These are phyloP conservation scores for Orthonevra nobilis DNA, from an alignment of 2,888 invertebrate species.

Conservation along the genomic window DNA sequence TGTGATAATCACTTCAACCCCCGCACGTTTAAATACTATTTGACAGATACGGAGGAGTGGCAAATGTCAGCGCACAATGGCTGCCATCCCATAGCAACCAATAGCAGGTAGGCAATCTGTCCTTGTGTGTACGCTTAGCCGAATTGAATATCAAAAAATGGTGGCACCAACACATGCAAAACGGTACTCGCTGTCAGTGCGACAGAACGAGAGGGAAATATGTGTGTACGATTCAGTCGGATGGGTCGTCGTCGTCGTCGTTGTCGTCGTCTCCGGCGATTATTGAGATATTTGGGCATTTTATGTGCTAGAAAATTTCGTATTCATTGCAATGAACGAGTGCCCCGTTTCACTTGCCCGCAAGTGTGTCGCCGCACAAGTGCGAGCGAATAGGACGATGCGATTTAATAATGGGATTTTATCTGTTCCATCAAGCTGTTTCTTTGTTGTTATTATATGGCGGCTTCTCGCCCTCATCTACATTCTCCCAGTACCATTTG, in stretches of 20 bases:
- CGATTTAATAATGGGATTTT: constrained; percentile 80
- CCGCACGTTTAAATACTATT: constrained; percentile 75
- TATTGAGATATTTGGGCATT: constrained; percentile 69
- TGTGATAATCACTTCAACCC: constrained; percentile 75
- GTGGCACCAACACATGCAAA: constrained; percentile 35
- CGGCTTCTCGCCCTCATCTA: constrained; percentile 72
- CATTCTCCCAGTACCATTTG: constrained; percentile 28
- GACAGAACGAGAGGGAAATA: background rate
- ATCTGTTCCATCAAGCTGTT: constrained; percentile 79
- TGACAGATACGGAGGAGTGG: constrained; percentile 51
- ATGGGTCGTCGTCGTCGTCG: background rate
- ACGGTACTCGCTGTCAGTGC: background rate
- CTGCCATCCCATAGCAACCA: constrained; percentile 73
- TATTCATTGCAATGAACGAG: constrained; percentile 80
- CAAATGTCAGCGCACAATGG: constrained; percentile 61
- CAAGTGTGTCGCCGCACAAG: constrained; percentile 72
- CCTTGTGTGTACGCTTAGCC: background rate
- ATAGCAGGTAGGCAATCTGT: constrained; percentile 64
- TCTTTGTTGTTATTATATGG: constrained; percentile 78
- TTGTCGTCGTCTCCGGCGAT: constrained; percentile 52
- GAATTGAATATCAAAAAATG: constrained; percentile 39
- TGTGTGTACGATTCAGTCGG: too few relatives aligned
- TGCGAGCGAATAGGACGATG: constrained; percentile 75
- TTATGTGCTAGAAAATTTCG: constrained; percentile 74
- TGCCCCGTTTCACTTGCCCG: constrained; percentile 77